phyloP scores from a whole-genome alignment of 2,888 invertebrate genomes.

The Chouioia cunea region DNA sequence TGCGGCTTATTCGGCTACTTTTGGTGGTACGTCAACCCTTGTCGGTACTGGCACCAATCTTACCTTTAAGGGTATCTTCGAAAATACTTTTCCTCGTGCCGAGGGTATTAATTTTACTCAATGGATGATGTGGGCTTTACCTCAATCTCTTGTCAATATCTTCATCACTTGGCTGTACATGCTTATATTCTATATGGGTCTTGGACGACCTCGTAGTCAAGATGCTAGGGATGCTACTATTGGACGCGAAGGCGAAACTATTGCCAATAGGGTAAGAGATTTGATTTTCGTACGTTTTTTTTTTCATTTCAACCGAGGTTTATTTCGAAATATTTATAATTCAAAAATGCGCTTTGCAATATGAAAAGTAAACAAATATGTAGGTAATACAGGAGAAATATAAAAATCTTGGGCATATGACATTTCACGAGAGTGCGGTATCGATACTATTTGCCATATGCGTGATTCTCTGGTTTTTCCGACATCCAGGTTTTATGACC shows the following conservation, averaged over 20 bases:
- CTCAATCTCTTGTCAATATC: slow-evolving; percentile 67
- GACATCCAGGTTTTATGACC: slow-evolving; percentile 72
- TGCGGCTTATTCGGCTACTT: slow-evolving; percentile 65
- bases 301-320: background rate
- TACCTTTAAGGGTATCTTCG: slow-evolving; percentile 65
- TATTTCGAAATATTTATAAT: too few relatives aligned
- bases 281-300: background rate
- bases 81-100: slow-evolving; percentile 58
- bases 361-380: too few relatives aligned
- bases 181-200: slow-evolving; percentile 61
- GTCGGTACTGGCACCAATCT: slow-evolving; percentile 69
- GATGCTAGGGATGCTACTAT: slow-evolving; percentile 55
- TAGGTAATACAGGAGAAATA: slow-evolving; percentile 67
- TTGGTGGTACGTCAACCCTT: slow-evolving; percentile 67
- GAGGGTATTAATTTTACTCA: slow-evolving; percentile 66
- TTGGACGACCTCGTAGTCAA: slow-evolving; percentile 55
- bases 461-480: slow-evolving; percentile 72
- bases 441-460: slow-evolving; percentile 67
- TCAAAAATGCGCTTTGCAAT: too few relatives aligned
- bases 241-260: slow-evolving; percentile 55
- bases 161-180: slow-evolving; percentile 69
- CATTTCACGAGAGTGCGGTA: slow-evolving; percentile 67
- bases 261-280: slow-evolving; percentile 59
- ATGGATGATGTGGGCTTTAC: slow-evolving; percentile 70
- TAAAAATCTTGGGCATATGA: slow-evolving; percentile 67